Evolutionary conservation across 2,797 vertebrate genomes (phyloP), one percentile per base, ranked within the genome.

Genomic region (Siniperca scherzeri): DNA sequence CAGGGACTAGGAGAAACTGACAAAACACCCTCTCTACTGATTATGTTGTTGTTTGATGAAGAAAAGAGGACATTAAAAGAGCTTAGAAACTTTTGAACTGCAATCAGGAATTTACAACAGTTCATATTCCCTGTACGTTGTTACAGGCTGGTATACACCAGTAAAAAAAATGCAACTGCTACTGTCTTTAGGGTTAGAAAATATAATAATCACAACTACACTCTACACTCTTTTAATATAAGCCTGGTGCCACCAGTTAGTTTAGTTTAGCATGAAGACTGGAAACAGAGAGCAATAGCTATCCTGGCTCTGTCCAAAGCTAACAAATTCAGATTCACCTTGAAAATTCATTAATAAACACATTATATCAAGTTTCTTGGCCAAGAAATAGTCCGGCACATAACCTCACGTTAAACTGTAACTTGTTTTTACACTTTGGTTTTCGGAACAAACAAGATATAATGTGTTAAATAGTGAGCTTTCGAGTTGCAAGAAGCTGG

Each of bases 1-100:
- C 71, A 88, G 91, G 85, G 59, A 65, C 48, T 53, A 48, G 14
- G 14, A 66, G 60, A 59, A 83, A 73, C 67, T 81, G 67, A 83
- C 57, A 68, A 71, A 81, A 82, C 46, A 64, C 19, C 30, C 21
- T 62, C 25, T 13, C 50, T 46, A 14, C 48, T 74, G 19, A 74
- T 65, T 67, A 67, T 81, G 53, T 53, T 84, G 60, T 61, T 74
- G 60, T 62, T 44, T 2, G 4, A 60, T 2, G 4, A 44, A 81
- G 44, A 71, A 48, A 74, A 56, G 40, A 52, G 9, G 0, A 78
- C 66, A 86, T 69, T 19, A 74, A 77, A 77, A 52, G 36, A 66
- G 36, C 74, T 70, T 44, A 19, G 11, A 60, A 65, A 62, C n/a
- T 68, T 61, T 62, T 60, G 12, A 60, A 42, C 3, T 9, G 12